phyloP scores from a whole-genome alignment of 2,113 vertebrate species.

The Corythornis vintsioides region DNA sequence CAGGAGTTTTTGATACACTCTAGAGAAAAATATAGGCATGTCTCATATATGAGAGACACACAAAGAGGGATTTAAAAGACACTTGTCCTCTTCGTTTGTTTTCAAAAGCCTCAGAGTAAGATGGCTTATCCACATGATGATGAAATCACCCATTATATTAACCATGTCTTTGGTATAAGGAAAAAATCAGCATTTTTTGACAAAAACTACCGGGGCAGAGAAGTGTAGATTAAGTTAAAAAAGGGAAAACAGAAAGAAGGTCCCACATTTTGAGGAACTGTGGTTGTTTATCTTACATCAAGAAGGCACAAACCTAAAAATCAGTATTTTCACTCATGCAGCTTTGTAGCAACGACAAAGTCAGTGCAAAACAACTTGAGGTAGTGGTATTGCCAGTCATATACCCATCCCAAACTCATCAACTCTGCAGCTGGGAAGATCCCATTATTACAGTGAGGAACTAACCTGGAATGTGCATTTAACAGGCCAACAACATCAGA shows the following conservation, averaged over 20 bases:
- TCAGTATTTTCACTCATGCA: background rate
- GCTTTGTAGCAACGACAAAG: background rate
- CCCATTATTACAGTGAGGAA: background rate
- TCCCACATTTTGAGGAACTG: background rate
- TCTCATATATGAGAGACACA: background rate
- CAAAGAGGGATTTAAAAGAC: background rate
- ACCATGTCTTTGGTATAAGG: background rate
- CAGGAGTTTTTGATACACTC: background rate
- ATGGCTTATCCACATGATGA: background rate
- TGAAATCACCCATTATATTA: background rate
- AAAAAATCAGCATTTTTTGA: background rate
- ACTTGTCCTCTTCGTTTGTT: background rate
- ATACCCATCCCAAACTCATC: background rate
- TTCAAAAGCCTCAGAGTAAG: background rate
- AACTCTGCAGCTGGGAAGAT: background rate
- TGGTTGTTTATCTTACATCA: background rate
- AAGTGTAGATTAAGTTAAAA: background rate
- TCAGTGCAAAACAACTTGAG: background rate
- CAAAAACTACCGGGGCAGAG: background rate
- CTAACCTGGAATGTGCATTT: background rate
- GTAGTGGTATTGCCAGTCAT: background rate
- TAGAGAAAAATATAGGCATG: background rate
- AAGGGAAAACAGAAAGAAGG: background rate
- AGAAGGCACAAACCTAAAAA: background rate
- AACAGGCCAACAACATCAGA: background rate